Conservation (phyloP, 1,140 invertebrate species). For the Ceratina calcarata region DNA sequence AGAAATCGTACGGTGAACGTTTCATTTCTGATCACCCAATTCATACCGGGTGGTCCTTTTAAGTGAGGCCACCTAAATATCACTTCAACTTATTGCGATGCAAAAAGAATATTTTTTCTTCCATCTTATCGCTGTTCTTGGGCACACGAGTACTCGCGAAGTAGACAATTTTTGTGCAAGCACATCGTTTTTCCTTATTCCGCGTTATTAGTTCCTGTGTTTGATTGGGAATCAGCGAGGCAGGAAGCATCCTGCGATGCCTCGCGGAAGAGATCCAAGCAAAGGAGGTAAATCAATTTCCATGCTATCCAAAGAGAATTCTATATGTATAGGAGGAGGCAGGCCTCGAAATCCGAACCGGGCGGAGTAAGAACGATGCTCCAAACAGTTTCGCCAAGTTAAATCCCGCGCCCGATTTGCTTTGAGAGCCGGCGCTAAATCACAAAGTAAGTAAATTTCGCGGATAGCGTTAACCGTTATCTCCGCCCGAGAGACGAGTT, state of each 20-base stretch:
- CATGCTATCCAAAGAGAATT: conserved; percentile 19
- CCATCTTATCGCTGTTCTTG: no score
- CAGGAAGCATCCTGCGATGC: neutral
- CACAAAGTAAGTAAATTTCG: conserved; percentile 43
- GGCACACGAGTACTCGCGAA: no score
- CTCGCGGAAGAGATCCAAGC: neutral
- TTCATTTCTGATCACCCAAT: no score
- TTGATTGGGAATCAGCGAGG: neutral
- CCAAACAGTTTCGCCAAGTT: conserved; percentile 39
- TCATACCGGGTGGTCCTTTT: no score
- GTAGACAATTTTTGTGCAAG: no score
- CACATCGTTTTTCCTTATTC: no score
- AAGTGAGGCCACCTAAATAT: no score
- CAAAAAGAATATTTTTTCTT: no score
- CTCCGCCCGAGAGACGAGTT: neutral
- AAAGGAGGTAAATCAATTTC: conserved; percentile 41
- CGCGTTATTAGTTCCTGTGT: neutral
- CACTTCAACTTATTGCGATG: no score
- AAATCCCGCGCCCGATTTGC: conserved; percentile 11
- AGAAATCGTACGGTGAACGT: no score
- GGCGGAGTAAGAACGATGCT: conserved; percentile 4
- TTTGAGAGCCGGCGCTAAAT: conserved; percentile 22
- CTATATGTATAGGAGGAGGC: neutral
- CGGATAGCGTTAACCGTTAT: conserved; percentile 38
- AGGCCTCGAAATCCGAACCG: conserved; percentile 33